Conservation (phyloP, 1,140 invertebrate genomes). For the Linepithema humile region DNA sequence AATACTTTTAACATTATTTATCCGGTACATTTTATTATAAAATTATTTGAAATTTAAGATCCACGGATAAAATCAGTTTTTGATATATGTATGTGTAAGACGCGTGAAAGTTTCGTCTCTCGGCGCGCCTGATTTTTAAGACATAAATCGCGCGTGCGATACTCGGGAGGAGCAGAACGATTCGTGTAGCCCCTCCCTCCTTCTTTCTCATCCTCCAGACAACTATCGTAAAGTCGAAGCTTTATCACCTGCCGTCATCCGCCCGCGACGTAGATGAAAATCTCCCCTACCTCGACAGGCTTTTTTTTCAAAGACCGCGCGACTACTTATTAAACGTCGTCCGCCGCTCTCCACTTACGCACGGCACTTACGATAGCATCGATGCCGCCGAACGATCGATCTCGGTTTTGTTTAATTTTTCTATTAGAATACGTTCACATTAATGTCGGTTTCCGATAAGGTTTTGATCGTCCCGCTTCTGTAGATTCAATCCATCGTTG, state of each 20-base stretch:
- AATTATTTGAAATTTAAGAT: background rate
- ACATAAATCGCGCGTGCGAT: slow-evolving; percentile 35
- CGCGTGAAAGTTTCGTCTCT: slow-evolving; percentile 1
- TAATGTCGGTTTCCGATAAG: slow-evolving; percentile 28
- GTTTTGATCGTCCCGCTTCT: background rate
- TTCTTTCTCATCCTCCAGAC: slow-evolving; percentile 11
- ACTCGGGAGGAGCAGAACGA: slow-evolving; percentile 32
- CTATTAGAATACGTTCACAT: slow-evolving; percentile 70
- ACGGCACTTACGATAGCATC: slow-evolving; percentile 35
- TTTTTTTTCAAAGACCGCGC: slow-evolving; percentile 44
- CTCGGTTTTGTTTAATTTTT: slow-evolving; percentile 63
- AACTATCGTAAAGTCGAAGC: slow-evolving; percentile 60
- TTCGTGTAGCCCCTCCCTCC: background rate
- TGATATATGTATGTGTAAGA: background rate
- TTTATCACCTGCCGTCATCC: slow-evolving; percentile 59
- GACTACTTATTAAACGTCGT: slow-evolving; percentile 49
- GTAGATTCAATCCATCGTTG: background rate
- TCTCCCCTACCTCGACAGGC: slow-evolving; percentile 30
- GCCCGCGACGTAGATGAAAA: slow-evolving; percentile 53
- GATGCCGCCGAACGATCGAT: slow-evolving; percentile 22
- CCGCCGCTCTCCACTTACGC: slow-evolving; percentile 31
- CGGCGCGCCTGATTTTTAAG: slow-evolving; percentile 26
- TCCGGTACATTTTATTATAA: background rate
- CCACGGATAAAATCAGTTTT: background rate
- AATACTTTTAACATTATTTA: background rate